Evolutionary conservation across 1,140 invertebrate genomes (phyloP).

Genomic region (Hycleus cichorii): DNA sequence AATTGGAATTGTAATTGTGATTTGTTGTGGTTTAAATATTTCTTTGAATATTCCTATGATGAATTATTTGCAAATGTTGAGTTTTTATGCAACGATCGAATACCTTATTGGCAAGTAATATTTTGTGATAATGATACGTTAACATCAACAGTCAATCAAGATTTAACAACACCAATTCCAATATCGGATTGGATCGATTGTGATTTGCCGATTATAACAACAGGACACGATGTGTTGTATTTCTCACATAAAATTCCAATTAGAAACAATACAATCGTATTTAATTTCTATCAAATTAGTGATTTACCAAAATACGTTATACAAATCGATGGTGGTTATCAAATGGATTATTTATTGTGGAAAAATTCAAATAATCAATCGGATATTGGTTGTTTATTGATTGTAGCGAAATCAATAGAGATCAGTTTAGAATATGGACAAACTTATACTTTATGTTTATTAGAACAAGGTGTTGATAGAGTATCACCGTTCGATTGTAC

Average conservation of each 20-base stretch:
- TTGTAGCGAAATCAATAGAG: too few relatives aligned
- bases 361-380: neutral
- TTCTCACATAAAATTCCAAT: too few relatives aligned
- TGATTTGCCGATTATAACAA: too few relatives aligned
- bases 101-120: neutral
- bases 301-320: neutral
- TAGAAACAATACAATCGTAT: too few relatives aligned
- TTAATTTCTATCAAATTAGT: too few relatives aligned
- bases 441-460: conserved; percentile 18
- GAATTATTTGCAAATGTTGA: neutral
- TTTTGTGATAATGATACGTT: conserved; percentile 2
- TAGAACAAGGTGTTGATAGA: neutral
- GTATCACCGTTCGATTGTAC: conserved; percentile 20
- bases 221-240: too few relatives aligned
- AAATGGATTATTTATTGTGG: neutral
- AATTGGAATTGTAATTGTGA: conserved; percentile 11
- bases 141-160: too few relatives aligned
- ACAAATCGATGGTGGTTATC: neutral
- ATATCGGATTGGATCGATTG: neutral
- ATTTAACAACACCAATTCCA: too few relatives aligned
- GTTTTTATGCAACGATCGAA: neutral
- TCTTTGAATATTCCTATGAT: neutral
- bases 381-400: neutral
- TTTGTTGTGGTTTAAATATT: conserved; percentile 18
- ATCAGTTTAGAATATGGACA: neutral